Evolutionary conservation across 2,113 vertebrate genomes (phyloP), one percentile per base, ranked within the genome.

Genomic region (Hemiprocne comata): DNA sequence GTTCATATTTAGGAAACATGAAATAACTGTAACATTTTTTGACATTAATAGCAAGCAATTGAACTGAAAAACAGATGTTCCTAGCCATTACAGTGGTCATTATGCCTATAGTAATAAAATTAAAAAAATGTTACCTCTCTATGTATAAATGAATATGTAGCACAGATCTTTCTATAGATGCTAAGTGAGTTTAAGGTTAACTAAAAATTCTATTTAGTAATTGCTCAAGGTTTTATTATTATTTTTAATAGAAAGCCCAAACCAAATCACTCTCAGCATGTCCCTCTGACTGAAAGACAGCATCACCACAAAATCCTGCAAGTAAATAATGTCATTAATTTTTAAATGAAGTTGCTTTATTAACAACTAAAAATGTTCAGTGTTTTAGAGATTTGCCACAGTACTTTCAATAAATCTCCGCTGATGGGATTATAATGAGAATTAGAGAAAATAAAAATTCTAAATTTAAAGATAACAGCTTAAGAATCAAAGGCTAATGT

Each of bases 271-370:
- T 42, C n/a, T 62, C 15, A 61, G 9, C 15, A 34, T 60, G 67
- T 9, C 28, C 26, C 28, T 69, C 70, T 83, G 16, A 79, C 89
- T 96, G 77, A 93, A 87, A 69, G 67, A 9, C 55, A 93, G 9
- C 73, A 78, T 84, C 42, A 66, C n/a, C 40, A 93, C 58, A 38
- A 97, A 94, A 90, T 84, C 50, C 71, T 78, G 46, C 61, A 85
- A 65, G 33, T 54, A 93, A 95, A 96, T 44, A 42, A 61, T 46
- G 54, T 75, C 44, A 90, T 26, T 78, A 26, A 50, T 90, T 88
- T 84, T 83, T 62, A 74, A 57, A 53, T 65, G 70, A 58, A 87
- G 10, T 48, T 50, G 38, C 18, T 88, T 83, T 85, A 73, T 38
- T 70, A 82, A 16, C 72, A 62, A 34, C 33, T 90, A 36, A 54